Conservation (phyloP, 2,113 vertebrate genomes). For the Corynorhinus townsendii region DNA sequence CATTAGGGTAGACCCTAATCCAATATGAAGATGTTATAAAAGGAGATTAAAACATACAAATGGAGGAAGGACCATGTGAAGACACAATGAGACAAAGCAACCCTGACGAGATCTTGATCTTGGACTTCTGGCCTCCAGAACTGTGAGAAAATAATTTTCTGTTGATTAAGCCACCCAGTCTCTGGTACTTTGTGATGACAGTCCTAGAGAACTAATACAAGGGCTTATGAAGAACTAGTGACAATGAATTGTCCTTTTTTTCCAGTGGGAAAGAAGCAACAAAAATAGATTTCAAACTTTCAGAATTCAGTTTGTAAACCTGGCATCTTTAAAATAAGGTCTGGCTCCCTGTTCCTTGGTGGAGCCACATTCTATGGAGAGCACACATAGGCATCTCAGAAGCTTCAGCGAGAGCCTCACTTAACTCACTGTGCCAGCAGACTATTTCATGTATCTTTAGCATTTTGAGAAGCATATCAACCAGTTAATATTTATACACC, state of each 20-base stretch:
- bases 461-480: conserved; percentile 65
- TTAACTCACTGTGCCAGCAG: conserved; percentile 10
- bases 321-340: not conserved
- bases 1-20: not conserved
- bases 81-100: not conserved
- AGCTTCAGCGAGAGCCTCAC: not conserved
- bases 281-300: not conserved
- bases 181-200: not conserved
- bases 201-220: not conserved
- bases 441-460: conserved; percentile 41
- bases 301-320: not conserved
- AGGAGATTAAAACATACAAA: not conserved
- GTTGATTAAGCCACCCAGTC: not conserved
- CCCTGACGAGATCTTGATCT: not conserved
- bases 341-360: not conserved
- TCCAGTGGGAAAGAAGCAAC: not conserved
- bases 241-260: not conserved
- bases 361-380: not conserved
- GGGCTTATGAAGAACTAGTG: not conserved
- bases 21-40: not conserved
- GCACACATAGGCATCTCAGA: not conserved
- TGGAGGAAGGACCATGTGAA: rapidly evolving
- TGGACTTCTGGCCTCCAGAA: not conserved
- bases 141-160: not conserved
- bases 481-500: conserved; percentile 76